phyloP scores from a whole-genome alignment of 2,113 vertebrate genomes.

The Spheniscus mendiculus region DNA sequence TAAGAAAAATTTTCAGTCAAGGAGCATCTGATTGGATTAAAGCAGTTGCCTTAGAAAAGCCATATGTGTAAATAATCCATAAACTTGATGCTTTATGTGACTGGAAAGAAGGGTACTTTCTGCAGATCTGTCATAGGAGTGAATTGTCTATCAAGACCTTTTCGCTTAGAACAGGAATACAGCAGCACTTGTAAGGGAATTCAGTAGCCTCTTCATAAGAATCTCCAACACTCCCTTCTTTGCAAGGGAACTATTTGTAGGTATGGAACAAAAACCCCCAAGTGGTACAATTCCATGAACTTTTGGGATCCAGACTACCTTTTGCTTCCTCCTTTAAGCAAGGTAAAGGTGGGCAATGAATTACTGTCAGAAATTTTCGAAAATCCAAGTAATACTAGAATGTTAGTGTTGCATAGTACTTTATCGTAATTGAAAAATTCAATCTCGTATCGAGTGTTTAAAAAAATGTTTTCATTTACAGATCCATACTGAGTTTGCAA shows the following conservation, averaged over 20 bases:
- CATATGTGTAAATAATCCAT: background rate
- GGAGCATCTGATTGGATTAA: background rate
- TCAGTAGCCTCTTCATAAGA: background rate
- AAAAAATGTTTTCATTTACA: constrained; percentile 58
- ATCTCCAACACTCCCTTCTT: background rate
- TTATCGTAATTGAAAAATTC: background rate
- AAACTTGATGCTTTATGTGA: background rate
- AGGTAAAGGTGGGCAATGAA: background rate
- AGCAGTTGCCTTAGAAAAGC: background rate
- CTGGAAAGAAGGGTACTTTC: background rate
- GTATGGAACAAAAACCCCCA: background rate
- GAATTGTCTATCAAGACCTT: background rate
- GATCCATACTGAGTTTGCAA: constrained; percentile 86
- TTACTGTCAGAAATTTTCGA: background rate
- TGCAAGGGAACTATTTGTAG: background rate
- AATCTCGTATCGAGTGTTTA: background rate
- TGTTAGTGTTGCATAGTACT: background rate
- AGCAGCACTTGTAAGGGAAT: background rate
- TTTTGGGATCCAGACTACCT: background rate
- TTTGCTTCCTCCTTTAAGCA: background rate
- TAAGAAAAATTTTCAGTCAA: background rate
- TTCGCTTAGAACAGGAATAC: background rate
- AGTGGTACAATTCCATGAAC: background rate
- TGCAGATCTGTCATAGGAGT: background rate
- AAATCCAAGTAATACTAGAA: background rate